A percentile compares a stretch with the other conserved stretches of the same genome.
Conservation (phyloP, 2,113 vertebrate species). For the Rattus rattus region DNA sequence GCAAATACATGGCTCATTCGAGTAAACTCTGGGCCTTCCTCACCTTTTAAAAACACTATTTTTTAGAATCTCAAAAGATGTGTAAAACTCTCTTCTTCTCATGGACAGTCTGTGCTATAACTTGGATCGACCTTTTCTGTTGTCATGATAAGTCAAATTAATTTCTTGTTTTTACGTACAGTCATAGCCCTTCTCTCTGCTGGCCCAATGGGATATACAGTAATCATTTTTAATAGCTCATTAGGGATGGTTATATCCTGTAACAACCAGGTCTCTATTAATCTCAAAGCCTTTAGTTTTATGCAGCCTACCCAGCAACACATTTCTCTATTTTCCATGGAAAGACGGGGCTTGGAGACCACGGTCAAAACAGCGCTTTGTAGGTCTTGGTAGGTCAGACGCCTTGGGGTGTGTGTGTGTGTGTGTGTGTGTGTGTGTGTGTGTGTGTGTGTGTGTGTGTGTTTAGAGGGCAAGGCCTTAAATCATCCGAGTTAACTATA, state of each 20-base stretch:
- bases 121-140: constrained; percentile 19
- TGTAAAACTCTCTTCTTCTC: not conserved
- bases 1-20: constrained; percentile 44
- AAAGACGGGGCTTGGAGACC: constrained; percentile 52
- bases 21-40: not conserved
- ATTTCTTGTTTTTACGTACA: constrained; percentile 72
- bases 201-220: constrained; percentile 66
- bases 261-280: constrained; percentile 76
- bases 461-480: not conserved
- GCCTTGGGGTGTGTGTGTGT: not conserved
- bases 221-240: constrained; percentile 76
- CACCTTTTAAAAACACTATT: not conserved
- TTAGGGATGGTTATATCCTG: constrained; percentile 68
- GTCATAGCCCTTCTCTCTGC: constrained; percentile 69
- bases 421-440: too few relatives aligned
- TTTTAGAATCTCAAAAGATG: not conserved
- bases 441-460: too few relatives aligned
- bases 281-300: constrained; percentile 77
- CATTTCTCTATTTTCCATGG: constrained; percentile 63
- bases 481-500: constrained; percentile 61
- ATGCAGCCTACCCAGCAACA: constrained; percentile 68
- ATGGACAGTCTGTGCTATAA: not conserved
- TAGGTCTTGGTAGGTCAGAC: constrained; percentile 73
- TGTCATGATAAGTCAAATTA: constrained; percentile 58
- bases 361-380: constrained; percentile 63